A percentile compares a stretch with the other conserved stretches of the same genome.
Conservation (phyloP, 2,797 vertebrate species). For the Gymnoscopelus microlampas region DNA sequence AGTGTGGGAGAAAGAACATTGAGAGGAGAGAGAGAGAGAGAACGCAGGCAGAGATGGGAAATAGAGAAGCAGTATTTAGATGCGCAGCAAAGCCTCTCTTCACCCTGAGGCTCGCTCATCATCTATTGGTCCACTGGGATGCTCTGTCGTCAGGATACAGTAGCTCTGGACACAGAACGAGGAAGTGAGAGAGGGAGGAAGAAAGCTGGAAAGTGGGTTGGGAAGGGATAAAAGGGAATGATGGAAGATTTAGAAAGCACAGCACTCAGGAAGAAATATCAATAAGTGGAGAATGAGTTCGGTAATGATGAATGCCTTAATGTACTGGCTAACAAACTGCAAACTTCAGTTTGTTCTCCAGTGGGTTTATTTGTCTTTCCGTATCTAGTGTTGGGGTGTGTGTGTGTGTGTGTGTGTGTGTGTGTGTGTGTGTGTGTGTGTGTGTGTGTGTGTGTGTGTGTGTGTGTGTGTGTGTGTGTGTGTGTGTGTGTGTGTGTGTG, state of each 20-base stretch:
- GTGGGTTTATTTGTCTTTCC: slow-evolving; percentile 2
- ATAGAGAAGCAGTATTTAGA: slow-evolving; percentile 30
- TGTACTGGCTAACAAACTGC: too few relatives aligned
- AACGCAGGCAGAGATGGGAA: slow-evolving; percentile 17
- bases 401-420: neutral
- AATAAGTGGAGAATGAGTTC: slow-evolving; percentile 14
- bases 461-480: neutral
- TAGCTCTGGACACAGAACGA: slow-evolving; percentile 14
- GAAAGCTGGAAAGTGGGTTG: slow-evolving; percentile 4
- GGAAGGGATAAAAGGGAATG: too few relatives aligned
- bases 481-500: too few relatives aligned
- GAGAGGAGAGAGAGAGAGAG: slow-evolving; percentile 4
- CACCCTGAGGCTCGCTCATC: slow-evolving; percentile 39
- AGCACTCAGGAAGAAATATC: slow-evolving; percentile 3
- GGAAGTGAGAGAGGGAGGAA: slow-evolving; percentile 26
- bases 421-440: slow-evolving; percentile 4
- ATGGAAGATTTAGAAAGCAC: slow-evolving; percentile 2
- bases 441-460: neutral
- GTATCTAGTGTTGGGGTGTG: slow-evolving; percentile 12
- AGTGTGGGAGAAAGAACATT: neutral
- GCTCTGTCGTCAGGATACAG: slow-evolving; percentile 49
- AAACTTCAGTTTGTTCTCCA: too few relatives aligned
- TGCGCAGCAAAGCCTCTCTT: slow-evolving; percentile 35
- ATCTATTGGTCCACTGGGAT: slow-evolving; percentile 50
- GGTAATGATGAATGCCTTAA: neutral